Conservation (phyloP, 92 coral and sea anemone genomes). For the Parazoanthus swiftii region DNA sequence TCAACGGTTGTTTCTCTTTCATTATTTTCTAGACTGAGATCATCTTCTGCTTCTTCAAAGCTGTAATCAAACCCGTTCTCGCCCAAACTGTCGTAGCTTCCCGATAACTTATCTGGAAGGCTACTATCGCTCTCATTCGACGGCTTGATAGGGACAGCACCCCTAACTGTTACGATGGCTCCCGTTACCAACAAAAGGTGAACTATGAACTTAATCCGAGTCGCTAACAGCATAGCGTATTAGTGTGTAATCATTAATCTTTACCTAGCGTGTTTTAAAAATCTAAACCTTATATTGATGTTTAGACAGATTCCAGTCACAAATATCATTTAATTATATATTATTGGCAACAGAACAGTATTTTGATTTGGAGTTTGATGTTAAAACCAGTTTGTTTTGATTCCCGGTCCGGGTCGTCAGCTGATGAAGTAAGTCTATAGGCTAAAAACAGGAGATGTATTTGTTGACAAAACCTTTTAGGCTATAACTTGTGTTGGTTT, state of each 20-base stretch:
- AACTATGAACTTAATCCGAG: neutral
- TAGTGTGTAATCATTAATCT: neutral
- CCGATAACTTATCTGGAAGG: no score
- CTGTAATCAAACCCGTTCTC: neutral
- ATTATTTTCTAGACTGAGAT: neutral
- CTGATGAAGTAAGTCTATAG: neutral
- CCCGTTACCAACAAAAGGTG: neutral
- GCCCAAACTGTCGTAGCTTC: neutral
- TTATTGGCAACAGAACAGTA: neutral
- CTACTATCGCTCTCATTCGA: neutral
- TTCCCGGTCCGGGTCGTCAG: neutral
- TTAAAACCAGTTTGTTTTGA: neutral
- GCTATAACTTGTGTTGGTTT: neutral
- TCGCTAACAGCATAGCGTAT: neutral
- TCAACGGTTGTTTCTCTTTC: neutral
- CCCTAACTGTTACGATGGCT: neutral
- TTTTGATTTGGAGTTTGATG: no score
- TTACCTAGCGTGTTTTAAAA: no score
- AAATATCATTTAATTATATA: neutral
- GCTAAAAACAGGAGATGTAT: no score
- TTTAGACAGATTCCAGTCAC: neutral
- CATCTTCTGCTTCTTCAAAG: neutral
- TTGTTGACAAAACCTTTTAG: neutral
- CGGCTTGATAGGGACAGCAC: neutral
- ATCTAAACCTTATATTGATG: neutral